These are phyloP conservation scores for Brachyptera putata DNA, from an alignment of 2,888 invertebrate species.

Conservation along the genomic window DNA sequence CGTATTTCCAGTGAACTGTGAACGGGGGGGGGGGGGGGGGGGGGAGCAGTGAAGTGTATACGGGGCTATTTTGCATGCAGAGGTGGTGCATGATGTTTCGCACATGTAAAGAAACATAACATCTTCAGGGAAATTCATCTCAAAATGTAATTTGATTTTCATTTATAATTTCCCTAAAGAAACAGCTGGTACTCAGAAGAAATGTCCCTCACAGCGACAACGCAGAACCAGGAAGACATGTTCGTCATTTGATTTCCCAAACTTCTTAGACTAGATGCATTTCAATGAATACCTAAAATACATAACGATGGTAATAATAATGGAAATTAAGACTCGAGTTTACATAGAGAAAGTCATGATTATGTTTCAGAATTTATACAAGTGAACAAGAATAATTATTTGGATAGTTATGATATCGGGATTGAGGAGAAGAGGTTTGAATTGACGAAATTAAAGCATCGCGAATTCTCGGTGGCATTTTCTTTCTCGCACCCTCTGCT, in stretches of 20 bases:
- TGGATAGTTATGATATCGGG: neutral
- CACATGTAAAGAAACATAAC: neutral
- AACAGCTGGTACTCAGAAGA: too few species aligned
- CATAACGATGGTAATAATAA: neutral
- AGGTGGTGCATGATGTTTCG: neutral
- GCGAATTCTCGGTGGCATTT: neutral
- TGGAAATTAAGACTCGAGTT: conserved; percentile 1
- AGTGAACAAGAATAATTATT: too few species aligned
- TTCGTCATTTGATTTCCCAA: neutral
- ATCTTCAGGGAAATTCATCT: neutral
- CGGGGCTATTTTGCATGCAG: neutral
- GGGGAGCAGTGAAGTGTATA: neutral
- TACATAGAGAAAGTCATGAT: neutral
- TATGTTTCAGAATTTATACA: neutral
- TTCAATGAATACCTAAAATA: conserved; percentile 3
- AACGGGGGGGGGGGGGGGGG: neutral
- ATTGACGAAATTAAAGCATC: conserved; percentile 19
- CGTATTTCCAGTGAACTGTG: neutral
- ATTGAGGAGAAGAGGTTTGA: neutral
- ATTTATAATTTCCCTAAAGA: neutral
- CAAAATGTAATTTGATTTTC: neutral
- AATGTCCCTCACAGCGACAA: too few species aligned
- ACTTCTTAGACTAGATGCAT: neutral
- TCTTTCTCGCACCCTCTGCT: conserved; percentile 20
- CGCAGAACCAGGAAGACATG: too few species aligned